Evolutionary conservation across 2,888 invertebrate genomes (phyloP), one percentile per base, ranked within the genome.

Genomic region (Pheosia gnoma): DNA sequence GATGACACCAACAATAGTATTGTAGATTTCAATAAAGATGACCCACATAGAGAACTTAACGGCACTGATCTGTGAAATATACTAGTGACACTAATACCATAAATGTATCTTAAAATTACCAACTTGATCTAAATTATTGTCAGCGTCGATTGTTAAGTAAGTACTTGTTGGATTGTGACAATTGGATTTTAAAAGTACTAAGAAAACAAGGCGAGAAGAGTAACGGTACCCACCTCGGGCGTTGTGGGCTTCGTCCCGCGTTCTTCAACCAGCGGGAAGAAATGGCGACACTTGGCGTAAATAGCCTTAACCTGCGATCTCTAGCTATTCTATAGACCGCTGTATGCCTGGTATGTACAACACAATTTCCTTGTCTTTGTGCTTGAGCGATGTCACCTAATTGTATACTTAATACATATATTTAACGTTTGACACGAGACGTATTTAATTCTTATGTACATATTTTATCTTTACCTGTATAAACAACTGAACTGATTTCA

Each of bases 261-360:
- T 87, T 90, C 88, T 81, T 87, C 86, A 89, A 89, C 88, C 86
- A 81, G 81, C 77, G 81, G 77, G 3, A 80, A 62, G 62, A 65
- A 59, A 45, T 62, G 75, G 74, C 75, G 74, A 62, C 70, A 72
- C 72, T 78, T 9, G 81, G 68, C 77, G 79, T 82, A 82, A 81
- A 85, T 85, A 83, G 84, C 86, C 88, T 88, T 88, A 90, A 89
- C 90, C 88, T 84, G 83, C 84, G 85, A 86, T 84, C 86, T 84
- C 79, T 80, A 79, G 78, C 41, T 56, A 85, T 86, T 86, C 86
- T 82, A 80, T 79, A 75, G 74, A 78, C 78, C 77, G 79, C 81
- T 87, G 81, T 70, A 68, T 74, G 77, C 86, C 89, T 87, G 81
- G 84, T 88, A 83, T 77, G 79, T 70, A 67, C 73, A 72, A 65